A percentile compares a stretch with the other conserved stretches of the same genome.
phyloP scores from a whole-genome alignment of 2,888 invertebrate genomes.

The Himalopsyche japonica region DNA sequence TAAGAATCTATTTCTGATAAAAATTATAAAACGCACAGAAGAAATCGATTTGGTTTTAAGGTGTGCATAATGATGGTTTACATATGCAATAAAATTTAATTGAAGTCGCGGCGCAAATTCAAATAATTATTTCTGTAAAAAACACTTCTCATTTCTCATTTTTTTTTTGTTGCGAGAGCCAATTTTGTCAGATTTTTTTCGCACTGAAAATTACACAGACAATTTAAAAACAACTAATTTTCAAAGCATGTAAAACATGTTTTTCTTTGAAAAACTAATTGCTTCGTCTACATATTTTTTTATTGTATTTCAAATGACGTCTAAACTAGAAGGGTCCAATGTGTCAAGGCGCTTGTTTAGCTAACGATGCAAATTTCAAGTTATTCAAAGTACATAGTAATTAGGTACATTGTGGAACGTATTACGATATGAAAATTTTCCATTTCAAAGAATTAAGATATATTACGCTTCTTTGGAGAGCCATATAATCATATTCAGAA shows the following conservation, averaged over 20 bases:
- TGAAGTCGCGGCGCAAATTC: neutral
- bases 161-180: neutral
- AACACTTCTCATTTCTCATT: neutral
- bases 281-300: neutral
- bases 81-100: too few relatives aligned
- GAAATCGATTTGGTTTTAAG: too few relatives aligned
- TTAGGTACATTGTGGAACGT: neutral
- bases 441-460: neutral
- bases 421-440: neutral
- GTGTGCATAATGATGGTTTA: too few relatives aligned
- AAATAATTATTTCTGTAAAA: neutral
- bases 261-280: neutral
- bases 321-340: neutral
- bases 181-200: neutral
- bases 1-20: too few relatives aligned
- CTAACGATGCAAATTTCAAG: neutral
- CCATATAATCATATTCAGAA: neutral
- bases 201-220: neutral
- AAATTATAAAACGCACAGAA: too few relatives aligned
- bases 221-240: neutral
- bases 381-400: neutral
- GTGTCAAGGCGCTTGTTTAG: neutral
- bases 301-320: neutral
- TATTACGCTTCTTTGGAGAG: neutral
- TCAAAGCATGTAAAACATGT: neutral